Percentiles rank a stretch among this genome's conserved stretches.
Evolutionary conservation across 1,140 invertebrate genomes (phyloP).

Genomic region (Macrotrachela quadricornifera): DNA sequence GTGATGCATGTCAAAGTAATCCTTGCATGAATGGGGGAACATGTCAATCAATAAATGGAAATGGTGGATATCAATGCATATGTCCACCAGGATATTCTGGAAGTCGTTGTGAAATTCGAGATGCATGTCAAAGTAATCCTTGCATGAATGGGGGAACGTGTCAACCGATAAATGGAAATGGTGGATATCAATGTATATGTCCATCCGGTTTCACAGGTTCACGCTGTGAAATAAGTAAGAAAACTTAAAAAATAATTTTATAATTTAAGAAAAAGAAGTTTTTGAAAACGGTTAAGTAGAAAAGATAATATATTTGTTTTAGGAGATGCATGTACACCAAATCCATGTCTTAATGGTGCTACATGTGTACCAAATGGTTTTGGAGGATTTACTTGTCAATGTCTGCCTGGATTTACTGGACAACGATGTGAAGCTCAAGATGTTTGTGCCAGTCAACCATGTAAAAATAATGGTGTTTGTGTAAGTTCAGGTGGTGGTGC

Average conservation of each 20-base stretch:
- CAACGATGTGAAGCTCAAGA: slow-evolving; percentile 2
- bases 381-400: background rate
- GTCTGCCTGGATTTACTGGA: slow-evolving; percentile 2
- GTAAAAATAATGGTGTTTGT: slow-evolving; percentile 1
- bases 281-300: no score
- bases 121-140: slow-evolving; percentile 40
- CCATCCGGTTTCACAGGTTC: slow-evolving; percentile 8
- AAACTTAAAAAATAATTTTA: background rate
- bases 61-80: slow-evolving; percentile 37
- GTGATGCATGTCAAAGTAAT: slow-evolving; percentile 9
- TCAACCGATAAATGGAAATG: slow-evolving; percentile 33
- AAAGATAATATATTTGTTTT: slow-evolving; percentile 14
- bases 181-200: slow-evolving; percentile 15
- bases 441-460: background rate
- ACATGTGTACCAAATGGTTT: slow-evolving; percentile 54
- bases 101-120: slow-evolving; percentile 76
- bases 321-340: slow-evolving; percentile 58
- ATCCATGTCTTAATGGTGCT: slow-evolving; percentile 63
- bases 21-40: slow-evolving; percentile 14
- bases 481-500: slow-evolving; percentile 1
- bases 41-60: slow-evolving; percentile 9
- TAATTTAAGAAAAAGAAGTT: no score
- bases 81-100: slow-evolving; percentile 74
- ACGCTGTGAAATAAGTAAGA: slow-evolving; percentile 7
- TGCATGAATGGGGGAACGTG: slow-evolving; percentile 39